phyloP scores from a whole-genome alignment of 1,140 invertebrate species.

The Danaus melanippus region DNA sequence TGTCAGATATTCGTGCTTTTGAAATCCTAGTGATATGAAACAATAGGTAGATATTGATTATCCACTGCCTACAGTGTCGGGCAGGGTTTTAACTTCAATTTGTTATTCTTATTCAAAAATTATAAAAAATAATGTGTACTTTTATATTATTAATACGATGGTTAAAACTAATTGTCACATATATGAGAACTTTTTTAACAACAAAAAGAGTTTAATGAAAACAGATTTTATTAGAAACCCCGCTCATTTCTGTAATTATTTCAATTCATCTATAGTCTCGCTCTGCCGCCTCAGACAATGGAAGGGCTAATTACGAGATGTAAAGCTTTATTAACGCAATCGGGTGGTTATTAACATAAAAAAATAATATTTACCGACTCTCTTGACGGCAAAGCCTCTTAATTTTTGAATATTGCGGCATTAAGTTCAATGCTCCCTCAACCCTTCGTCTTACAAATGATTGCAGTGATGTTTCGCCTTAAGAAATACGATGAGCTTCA shows the following conservation, averaged over 20 bases:
- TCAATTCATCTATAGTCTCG: conserved; percentile 40
- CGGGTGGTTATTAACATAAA: conserved; percentile 69
- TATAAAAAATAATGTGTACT: too few relatives aligned
- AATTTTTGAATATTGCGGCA: conserved; percentile 68
- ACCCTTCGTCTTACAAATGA: conserved; percentile 66
- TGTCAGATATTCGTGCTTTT: conserved; percentile 7
- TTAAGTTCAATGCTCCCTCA: conserved; percentile 52
- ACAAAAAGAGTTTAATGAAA: too few relatives aligned
- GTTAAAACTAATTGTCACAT: too few relatives aligned
- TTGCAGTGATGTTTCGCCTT: conserved; percentile 57
- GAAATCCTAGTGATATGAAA: neutral
- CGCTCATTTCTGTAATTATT: conserved; percentile 31
- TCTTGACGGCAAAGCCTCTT: conserved; percentile 41
- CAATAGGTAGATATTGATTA: too few relatives aligned
- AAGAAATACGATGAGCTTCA: conserved; percentile 57
- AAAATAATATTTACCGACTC: conserved; percentile 68
- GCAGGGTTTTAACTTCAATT: too few relatives aligned
- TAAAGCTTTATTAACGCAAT: conserved; percentile 71
- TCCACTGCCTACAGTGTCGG: too few relatives aligned
- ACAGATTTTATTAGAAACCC: too few relatives aligned
- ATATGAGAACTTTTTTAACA: too few relatives aligned
- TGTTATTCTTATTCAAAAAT: too few relatives aligned
- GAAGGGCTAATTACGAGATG: conserved; percentile 64
- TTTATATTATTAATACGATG: too few relatives aligned
- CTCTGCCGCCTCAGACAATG: conserved; percentile 54